A percentile compares a stretch with the other conserved stretches of the same genome.
Conservation (phyloP, 2,797 vertebrate species). For the Peromyscus eremicus region DNA sequence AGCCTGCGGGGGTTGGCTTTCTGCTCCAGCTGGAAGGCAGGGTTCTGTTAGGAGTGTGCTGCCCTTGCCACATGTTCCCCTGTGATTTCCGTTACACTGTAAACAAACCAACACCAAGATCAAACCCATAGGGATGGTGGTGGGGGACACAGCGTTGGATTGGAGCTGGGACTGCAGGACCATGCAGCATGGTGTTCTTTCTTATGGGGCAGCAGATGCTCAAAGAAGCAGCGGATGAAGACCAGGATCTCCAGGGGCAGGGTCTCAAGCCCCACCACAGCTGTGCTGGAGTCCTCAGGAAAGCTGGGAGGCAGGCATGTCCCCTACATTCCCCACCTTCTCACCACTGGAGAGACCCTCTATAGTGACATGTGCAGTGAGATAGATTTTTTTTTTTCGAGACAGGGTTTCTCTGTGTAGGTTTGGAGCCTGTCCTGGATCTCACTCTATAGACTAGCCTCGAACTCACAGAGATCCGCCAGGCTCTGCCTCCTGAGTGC, state of each 20-base stretch:
- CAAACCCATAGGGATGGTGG: not conserved
- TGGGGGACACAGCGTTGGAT: not conserved
- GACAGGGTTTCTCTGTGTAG: too few relatives aligned
- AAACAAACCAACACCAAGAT: not conserved
- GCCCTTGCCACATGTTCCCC: not conserved
- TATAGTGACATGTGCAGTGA: constrained; percentile 33
- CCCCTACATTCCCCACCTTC: not conserved
- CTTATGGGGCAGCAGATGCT: constrained; percentile 10
- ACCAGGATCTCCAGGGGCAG: constrained; percentile 75
- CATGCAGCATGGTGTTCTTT: not conserved
- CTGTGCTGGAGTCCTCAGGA: constrained; percentile 56
- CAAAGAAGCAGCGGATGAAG: constrained; percentile 72
- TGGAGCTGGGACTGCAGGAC: not conserved
- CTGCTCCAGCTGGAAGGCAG: not conserved
- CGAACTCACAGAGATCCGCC: too few relatives aligned
- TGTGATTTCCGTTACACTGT: not conserved
- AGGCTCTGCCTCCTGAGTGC: too few relatives aligned
- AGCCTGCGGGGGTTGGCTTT: not conserved
- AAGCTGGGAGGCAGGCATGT: constrained; percentile 53
- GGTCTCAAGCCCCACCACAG: constrained; percentile 54
- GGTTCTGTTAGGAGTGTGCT: fast-evolving
- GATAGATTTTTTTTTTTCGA: not conserved
- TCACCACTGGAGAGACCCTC: not conserved
- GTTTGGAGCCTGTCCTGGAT: too few relatives aligned
- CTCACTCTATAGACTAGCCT: too few relatives aligned